A percentile compares a stretch with the other conserved stretches of the same genome.
phyloP scores from a whole-genome alignment of 2,113 vertebrate genomes.

The Herpetotheres cachinnans region DNA sequence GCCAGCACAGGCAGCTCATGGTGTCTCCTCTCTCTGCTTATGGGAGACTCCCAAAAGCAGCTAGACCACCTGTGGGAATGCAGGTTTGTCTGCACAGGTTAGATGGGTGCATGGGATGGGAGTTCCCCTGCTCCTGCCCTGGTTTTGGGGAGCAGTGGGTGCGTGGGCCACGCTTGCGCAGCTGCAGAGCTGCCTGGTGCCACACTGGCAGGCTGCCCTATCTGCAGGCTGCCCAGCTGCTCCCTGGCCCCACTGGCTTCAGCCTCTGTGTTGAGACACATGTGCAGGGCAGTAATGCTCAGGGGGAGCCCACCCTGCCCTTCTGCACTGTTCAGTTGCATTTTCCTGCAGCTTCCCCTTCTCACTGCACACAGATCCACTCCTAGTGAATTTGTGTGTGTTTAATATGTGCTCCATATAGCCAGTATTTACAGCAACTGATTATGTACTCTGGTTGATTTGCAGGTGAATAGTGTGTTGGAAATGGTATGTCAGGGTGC shows the following conservation, averaged over 20 bases:
- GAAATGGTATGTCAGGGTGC: background rate
- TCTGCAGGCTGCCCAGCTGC: background rate
- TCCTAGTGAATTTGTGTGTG: background rate
- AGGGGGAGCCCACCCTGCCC: background rate
- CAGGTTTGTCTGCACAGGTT: background rate
- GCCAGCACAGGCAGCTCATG: accelerated
- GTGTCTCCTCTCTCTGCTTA: background rate
- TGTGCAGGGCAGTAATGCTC: background rate
- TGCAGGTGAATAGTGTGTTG: background rate
- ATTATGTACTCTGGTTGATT: background rate
- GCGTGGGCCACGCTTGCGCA: too few species aligned
- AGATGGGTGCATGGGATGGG: background rate
- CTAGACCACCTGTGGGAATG: background rate
- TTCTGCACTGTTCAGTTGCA: accelerated
- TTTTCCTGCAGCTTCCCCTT: background rate
- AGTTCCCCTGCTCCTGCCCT: background rate
- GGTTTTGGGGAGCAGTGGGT: background rate
- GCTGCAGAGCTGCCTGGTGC: background rate
- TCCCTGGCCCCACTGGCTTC: background rate
- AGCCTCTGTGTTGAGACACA: background rate
- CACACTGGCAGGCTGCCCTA: background rate
- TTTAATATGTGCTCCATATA: background rate
- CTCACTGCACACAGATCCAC: background rate
- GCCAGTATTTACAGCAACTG: background rate
- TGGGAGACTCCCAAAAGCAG: background rate